A percentile compares a stretch with the other conserved stretches of the same genome.
Evolutionary conservation across 1,140 invertebrate genomes (phyloP).

Genomic region (Littorina saxatilis): DNA sequence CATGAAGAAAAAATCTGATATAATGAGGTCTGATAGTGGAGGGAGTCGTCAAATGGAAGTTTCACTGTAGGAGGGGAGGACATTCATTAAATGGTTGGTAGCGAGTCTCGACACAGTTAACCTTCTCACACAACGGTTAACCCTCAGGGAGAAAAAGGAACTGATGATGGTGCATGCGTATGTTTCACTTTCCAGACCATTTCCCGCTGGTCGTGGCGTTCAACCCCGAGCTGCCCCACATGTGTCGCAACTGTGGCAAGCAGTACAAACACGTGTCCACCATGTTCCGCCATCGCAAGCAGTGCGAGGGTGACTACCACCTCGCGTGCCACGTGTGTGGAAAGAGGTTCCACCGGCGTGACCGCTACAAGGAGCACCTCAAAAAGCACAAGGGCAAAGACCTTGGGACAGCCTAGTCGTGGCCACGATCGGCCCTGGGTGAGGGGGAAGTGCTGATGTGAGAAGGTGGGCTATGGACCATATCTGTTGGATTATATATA

Average conservation of each 20-base stretch:
- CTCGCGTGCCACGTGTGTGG: conserved; percentile 34
- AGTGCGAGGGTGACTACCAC: conserved; percentile 30
- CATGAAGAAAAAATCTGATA: too few relatives aligned
- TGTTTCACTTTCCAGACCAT: neutral
- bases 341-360: conserved; percentile 22
- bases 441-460: neutral
- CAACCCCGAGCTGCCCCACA: neutral
- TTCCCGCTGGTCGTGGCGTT: neutral
- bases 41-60: too few relatives aligned
- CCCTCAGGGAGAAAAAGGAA: too few relatives aligned
- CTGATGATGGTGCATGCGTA: too few relatives aligned
- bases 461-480: too few relatives aligned
- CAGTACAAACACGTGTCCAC: conserved; percentile 30
- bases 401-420: neutral
- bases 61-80: too few relatives aligned
- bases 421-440: neutral
- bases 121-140: too few relatives aligned
- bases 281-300: conserved; percentile 30
- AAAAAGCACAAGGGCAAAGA: too few relatives aligned
- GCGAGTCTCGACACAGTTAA: too few relatives aligned
- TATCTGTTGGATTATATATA: too few relatives aligned
- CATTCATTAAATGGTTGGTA: too few relatives aligned
- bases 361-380: neutral
- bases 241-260: conserved; percentile 15
- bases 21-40: too few relatives aligned